Evolutionary conservation across 2,888 invertebrate genomes (phyloP), one percentile per base, ranked within the genome.

Genomic region (Diarsia dahlii): DNA sequence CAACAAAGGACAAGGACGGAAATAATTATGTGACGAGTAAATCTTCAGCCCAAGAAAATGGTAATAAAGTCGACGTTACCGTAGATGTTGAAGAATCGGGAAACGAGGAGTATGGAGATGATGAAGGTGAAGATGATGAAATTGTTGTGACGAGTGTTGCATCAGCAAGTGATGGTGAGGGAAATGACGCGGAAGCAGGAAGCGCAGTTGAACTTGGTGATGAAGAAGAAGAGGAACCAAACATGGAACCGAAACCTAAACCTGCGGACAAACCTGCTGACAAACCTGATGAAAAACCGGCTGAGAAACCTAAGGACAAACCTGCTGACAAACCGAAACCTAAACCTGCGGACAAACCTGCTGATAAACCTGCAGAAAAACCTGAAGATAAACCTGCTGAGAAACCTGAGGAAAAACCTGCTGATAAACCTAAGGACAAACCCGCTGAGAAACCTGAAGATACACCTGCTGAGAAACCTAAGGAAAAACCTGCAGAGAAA

Each of bases 11-110:
- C 6, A 15, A 64, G 23, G 20, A 76, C 1, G 74, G 63, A 23
- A 64, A 75, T 23, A 64, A 75, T 23, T 15, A 28, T 48, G 23
- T 75, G 39, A n/a, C 23, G 23, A 76, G 63, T 18, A n/a, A n/a
- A 39, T 48, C 76, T 2, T 13, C 20, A 3, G 56, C 75, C 18
- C 20, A 54, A n/a, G 8, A 75, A 50, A 13, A 39, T 12, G 23
- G 12, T 46, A 23, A 28, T 9, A 3, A 1, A 23, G 45, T 65
- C 20, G 28, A 52, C 0, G 64, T 68, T 56, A 34, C 13, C n/a
- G 68, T 67, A 12, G 8, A 72, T 13, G 50, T 63, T 66, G 15
- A 50, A 13, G 70, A 62, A 23, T 10, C 48, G n/a, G n/a, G 15
- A 13, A 10, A 63, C 3, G 34, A 48, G 5, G 74, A 46, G 5